Evolutionary conservation across 2,113 vertebrate genomes (phyloP).

Genomic region (Bufo bufo): DNA sequence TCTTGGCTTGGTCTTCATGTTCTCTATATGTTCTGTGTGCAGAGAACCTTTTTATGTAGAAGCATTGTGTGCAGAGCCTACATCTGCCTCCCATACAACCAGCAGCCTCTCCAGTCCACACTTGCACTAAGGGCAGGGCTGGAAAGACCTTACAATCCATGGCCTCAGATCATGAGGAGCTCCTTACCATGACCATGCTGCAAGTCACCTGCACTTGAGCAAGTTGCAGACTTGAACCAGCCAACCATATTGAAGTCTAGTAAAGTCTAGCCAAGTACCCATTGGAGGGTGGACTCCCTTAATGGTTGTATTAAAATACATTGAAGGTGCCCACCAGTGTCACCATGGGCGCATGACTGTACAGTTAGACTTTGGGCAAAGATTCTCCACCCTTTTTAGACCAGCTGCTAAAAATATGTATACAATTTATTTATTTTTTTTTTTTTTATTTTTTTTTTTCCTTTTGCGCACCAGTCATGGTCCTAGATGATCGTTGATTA

Average conservation of each 20-base stretch:
- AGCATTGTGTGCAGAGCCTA: not conserved
- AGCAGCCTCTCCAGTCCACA: constrained; percentile 4
- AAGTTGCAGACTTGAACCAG: not conserved
- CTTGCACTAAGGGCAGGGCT: constrained; percentile 32
- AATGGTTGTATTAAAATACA: not conserved
- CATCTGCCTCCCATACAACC: not conserved
- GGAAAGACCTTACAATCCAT: constrained; percentile 5
- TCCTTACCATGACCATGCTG: not conserved
- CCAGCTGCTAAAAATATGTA: not conserved
- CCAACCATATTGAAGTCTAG: not conserved
- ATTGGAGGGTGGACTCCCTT: not conserved
- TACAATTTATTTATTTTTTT: too few relatives aligned
- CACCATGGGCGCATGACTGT: not conserved
- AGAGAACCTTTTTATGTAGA: not conserved
- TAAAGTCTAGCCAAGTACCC: not conserved
- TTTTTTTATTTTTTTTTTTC: too few relatives aligned
- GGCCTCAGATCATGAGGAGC: not conserved
- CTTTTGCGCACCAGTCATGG: too few relatives aligned
- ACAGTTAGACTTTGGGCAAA: not conserved
- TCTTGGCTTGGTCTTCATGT: constrained; percentile 36
- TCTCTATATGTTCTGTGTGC: not conserved
- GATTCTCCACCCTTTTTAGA: not conserved
- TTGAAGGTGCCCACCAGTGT: not conserved
- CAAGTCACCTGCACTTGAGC: constrained; percentile 2
- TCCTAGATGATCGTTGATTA: not conserved